phyloP scores from a whole-genome alignment of 2,797 vertebrate genomes.

The Remorina albescens region DNA sequence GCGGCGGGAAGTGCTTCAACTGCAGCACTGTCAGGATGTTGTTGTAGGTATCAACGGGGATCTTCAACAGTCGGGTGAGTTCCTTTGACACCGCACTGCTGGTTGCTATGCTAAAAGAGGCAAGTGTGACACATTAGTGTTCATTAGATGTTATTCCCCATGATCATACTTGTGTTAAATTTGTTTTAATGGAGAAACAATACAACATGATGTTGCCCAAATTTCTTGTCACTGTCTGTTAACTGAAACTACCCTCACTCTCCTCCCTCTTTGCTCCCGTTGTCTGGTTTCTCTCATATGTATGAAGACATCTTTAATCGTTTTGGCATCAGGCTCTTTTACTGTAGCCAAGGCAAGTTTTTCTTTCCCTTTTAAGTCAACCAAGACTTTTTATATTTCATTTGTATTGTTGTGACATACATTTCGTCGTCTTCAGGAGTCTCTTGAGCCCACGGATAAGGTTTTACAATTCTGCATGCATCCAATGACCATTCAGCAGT shows the following conservation, averaged over 20 bases:
- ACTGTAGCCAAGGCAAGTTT: not conserved
- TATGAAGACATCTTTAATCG: not conserved
- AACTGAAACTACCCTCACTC: not conserved
- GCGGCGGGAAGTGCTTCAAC: slow-evolving; percentile 96
- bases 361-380: no score
- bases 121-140: not conserved
- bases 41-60: slow-evolving; percentile 98
- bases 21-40: slow-evolving; percentile 96
- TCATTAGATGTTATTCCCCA: not conserved
- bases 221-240: not conserved
- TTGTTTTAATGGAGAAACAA: not conserved
- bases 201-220: not conserved
- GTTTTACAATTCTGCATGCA: not conserved
- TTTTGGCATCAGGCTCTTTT: not conserved
- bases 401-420: not conserved
- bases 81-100: slow-evolving; percentile 99
- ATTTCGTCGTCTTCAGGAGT: not conserved
- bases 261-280: not conserved
- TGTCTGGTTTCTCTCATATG: not conserved
- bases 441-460: not conserved
- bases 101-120: slow-evolving; percentile 91
- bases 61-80: slow-evolving; percentile 95
- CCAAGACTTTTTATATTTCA: not conserved
- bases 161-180: not conserved
- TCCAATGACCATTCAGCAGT: not conserved